Evolutionary conservation across 2,888 invertebrate species (phyloP), one percentile per base, ranked within the genome.

Genomic region (Amblyteles armatorius): DNA sequence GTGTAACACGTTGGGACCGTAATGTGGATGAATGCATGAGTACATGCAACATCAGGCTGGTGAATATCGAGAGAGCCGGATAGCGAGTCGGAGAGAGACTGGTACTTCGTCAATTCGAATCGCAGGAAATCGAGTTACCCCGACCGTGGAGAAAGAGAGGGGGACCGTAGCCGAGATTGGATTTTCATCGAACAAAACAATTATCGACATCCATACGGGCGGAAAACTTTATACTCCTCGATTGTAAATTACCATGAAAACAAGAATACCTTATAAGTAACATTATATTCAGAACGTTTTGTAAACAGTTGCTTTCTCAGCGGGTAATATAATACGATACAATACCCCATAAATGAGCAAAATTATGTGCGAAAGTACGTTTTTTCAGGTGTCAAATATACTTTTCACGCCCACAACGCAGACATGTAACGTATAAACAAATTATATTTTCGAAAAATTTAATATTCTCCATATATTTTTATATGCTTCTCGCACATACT

Each of bases 121-220:
- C 29, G 60, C n/a, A 13, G 60, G 16, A 33, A 63, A 63, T 63
- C 60, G 29, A 63, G 33, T 33, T 63, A 63, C 13, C n/a, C 19
- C 19, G 16, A 63, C 29, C 60, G 60, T 73, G 68, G 72, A 26
- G 60, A 65, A 44, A 44, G 44, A 44, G 13, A 44, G 44, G 13
- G 44, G 16, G 3, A 16, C 55, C 71, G 71, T 57, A 57, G 36
- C 13, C 29, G 71, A 72, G 67, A 85, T 85, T 85, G 79, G 26
- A 79, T 77, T 82, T 60, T 72, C 82, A 79, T 82, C 72, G 74
- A 67, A 11, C 82, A 44, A 60, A 82, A 85, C 74, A 82, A 85
- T 85, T 79, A 79, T 67, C 71, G 40, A 52, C 2, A 26, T 26
- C 26, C 11, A 13, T 57, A 44, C 44, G 3, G 44, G 44, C 16